These are phyloP conservation scores for Actinernus sp. DNA, from an alignment of 92 coral and sea anemone species.

Conservation along the genomic window DNA sequence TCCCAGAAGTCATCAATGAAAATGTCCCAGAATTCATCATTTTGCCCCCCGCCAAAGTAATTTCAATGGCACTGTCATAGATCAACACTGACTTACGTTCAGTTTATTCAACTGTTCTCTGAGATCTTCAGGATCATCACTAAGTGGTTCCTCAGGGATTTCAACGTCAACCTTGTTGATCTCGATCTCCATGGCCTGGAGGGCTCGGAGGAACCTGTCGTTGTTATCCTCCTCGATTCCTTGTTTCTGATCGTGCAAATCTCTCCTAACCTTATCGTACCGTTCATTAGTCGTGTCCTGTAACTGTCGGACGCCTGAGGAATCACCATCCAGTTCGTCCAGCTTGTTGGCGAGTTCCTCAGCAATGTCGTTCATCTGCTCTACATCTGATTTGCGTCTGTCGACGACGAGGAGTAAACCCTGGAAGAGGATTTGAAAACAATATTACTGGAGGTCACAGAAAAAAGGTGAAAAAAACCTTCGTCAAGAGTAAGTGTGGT, in stretches of 20 bases:
- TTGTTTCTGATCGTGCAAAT: conserved; percentile 67
- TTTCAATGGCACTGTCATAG: no score
- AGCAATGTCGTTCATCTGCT: conserved; percentile 69
- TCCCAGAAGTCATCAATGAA: no score
- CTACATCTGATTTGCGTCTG: conserved; percentile 67
- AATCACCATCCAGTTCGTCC: conserved; percentile 62
- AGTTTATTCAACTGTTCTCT: conserved; percentile 72
- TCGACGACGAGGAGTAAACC: conserved; percentile 77
- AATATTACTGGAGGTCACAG: not conserved
- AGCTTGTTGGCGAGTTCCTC: conserved; percentile 75
- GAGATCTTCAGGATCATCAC: conserved; percentile 55
- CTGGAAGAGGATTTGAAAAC: no score
- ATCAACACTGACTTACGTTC: conserved; percentile 43
- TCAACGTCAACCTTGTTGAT: conserved; percentile 68
- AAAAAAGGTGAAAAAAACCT: not conserved
- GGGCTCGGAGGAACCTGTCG: conserved; percentile 64
- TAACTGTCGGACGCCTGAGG: conserved; percentile 54
- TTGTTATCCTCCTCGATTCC: conserved; percentile 75
- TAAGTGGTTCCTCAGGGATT: conserved; percentile 64
- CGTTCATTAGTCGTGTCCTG: conserved; percentile 71
- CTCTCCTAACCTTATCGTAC: conserved; percentile 79
- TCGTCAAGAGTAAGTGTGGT: not conserved
- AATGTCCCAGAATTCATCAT: no score
- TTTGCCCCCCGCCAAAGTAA: no score
- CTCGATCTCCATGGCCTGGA: conserved; percentile 58